Percentiles rank a stretch among this genome's conserved stretches.
Evolutionary conservation across 2,113 vertebrate genomes (phyloP).

Genomic region (Phrynosoma blainvillii): DNA sequence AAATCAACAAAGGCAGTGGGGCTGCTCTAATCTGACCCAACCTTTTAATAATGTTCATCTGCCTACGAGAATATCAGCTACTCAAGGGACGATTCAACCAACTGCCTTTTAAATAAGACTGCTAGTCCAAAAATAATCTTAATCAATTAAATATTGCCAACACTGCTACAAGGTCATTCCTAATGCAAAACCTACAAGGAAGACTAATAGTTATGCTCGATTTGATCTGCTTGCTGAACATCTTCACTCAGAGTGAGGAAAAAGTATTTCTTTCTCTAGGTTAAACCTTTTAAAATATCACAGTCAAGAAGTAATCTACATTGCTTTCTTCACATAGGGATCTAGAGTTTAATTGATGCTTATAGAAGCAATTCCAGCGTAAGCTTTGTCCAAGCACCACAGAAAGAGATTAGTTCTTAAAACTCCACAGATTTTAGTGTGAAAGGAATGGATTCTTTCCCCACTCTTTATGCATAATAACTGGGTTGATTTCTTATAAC

Average conservation of each 20-base stretch:
- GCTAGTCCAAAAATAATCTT: slow-evolving; percentile 73
- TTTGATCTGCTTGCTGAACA: slow-evolving; percentile 43
- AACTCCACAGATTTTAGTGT: slow-evolving; percentile 39
- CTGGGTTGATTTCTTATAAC: slow-evolving; percentile 34
- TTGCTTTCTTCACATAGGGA: slow-evolving; percentile 49
- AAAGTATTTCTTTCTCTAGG: slow-evolving; percentile 17
- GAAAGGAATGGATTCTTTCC: slow-evolving; percentile 32
- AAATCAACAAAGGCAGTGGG: slow-evolving; percentile 31
- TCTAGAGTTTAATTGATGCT: slow-evolving; percentile 63
- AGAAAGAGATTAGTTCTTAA: slow-evolving; percentile 52
- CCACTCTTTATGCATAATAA: slow-evolving; percentile 47
- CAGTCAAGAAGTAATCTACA: slow-evolving; percentile 52
- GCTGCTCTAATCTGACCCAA: slow-evolving; percentile 66
- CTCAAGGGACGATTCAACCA: slow-evolving; percentile 71
- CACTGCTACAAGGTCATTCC: slow-evolving; percentile 71
- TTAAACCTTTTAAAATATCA: slow-evolving; percentile 44
- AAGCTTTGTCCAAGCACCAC: slow-evolving; percentile 49
- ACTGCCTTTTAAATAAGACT: slow-evolving; percentile 72
- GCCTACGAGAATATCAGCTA: slow-evolving; percentile 71
- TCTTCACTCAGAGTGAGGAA: slow-evolving; percentile 43
- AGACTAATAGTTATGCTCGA: slow-evolving; percentile 51
- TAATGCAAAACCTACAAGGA: slow-evolving; percentile 60
- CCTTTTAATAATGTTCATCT: slow-evolving; percentile 69
- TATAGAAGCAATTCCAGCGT: slow-evolving; percentile 58
- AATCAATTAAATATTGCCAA: slow-evolving; percentile 72